Evolutionary conservation across 2,113 vertebrate species (phyloP), one percentile per base, ranked within the genome.

Genomic region (Phalacrocorax brasilianus): DNA sequence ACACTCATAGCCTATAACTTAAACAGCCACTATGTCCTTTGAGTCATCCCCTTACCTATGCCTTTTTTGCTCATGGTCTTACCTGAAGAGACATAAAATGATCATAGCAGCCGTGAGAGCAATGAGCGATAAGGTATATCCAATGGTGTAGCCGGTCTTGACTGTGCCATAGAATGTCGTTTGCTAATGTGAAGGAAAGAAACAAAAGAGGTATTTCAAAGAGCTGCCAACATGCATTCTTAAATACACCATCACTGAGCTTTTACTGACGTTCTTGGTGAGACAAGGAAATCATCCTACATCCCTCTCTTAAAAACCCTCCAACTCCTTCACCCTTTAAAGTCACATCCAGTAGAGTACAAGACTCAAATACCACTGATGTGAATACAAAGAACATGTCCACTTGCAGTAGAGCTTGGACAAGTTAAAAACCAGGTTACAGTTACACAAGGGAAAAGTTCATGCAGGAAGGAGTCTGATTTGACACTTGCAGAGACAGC

Each of bases 41-140:
- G 66, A 33, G 22, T 3, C 40, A 55, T 4, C 3, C 32, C 53
- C 59, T 66, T 38, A 22, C 42, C 24, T 44, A 8, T 9, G 5
- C 7, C 5, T 50, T 35, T 44, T 27, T 24, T 20, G 11, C 35
- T 22, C 18, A 4, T 33, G 52, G 18, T 73, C 97, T 98, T 96
- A 99, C 99, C 99, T 99, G 98, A 99, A 99, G 93, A 99, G 96
- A 89, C 98, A 99, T 66, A 99, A 96, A 62, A 99, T 98, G 63
- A 98, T 98, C 55, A 98, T 99, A 62, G 99, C 99, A 11, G 98
- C 97, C 0, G 98, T 98, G 6, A 99, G 98, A 68, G 98, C 98
- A 15, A 99, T 90, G 12, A 99, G 99, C 5, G 99, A 99, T 8
- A 99, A 96, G 27, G 99, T 99, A 95, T 99, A 98, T 12, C 99